phyloP scores from a whole-genome alignment of 30 jellyfish, hydroid and myxozoan species.

The Cassiopea xamachana region DNA sequence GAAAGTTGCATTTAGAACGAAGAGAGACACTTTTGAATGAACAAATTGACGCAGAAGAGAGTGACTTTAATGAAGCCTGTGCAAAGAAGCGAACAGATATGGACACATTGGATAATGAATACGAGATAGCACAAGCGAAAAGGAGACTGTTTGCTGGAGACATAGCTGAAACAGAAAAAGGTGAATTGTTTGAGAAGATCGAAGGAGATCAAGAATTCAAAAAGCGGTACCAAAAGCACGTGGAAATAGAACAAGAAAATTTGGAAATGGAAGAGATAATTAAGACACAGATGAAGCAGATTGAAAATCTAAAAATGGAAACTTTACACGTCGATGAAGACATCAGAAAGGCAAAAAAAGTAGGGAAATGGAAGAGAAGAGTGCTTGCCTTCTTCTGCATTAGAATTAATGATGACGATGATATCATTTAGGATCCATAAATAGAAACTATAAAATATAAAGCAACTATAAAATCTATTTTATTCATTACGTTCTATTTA shows the following conservation, averaged over 20 bases:
- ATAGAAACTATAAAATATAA: no score
- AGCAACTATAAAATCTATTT: no score
- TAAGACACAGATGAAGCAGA: neutral
- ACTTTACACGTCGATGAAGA: neutral
- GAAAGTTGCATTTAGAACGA: neutral
- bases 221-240: neutral
- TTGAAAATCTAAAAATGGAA: neutral
- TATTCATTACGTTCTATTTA: no score
- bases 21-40: neutral
- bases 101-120: neutral
- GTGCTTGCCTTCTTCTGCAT: neutral
- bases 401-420: neutral
- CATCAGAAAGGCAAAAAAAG: neutral
- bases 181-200: neutral
- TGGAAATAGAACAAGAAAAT: neutral
- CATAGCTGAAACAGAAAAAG: neutral
- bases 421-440: no score
- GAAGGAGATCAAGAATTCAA: neutral
- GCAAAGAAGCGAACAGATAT: neutral
- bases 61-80: neutral
- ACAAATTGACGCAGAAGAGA: neutral
- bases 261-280: neutral
- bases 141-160: neutral
- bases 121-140: neutral
- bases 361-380: constrained; percentile 4